Evolutionary conservation across 2,888 invertebrate species (phyloP), one percentile per base, ranked within the genome.

Genomic region (Chrysina gloriosa): DNA sequence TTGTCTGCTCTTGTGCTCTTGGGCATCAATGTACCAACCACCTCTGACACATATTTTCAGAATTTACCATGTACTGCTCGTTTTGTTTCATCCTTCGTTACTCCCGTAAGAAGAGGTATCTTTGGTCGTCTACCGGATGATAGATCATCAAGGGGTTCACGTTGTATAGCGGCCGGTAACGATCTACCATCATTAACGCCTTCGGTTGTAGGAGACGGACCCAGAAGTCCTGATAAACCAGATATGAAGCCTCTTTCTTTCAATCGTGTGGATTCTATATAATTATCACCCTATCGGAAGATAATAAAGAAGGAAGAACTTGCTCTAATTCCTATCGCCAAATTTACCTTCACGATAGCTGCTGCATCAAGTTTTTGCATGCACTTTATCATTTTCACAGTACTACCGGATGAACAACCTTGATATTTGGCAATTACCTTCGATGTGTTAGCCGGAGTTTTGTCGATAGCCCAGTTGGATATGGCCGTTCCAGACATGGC

Each of bases 401-500:
- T 85, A 6, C 87, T 86, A 31, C 81, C 77, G 0, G 83, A 83
- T 0, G 90, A 88, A 76, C 93, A 93, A 0, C 86, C 87, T 54
- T 91, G 89, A 39, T 85, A 84, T 19, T 84, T 81, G 0, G 92
- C 91, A 29, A 93, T 82, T 58, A 87, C 85, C 52, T 85, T 80
- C 0, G 90, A 88, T 4, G 90, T 89, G 69, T 86, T 83, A 1
- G 82, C 84, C 0, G 92, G 90, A 63, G 89, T 84, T 19, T 87
- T 82, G 74, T 92, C 90, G 0, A 90, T 84, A 0, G 92, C 89
- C 75, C 91, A 91, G 27, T 90, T 89, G 0, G 92, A 92, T 1
- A 93, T 80, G 0, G 92, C 88, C 0, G 91, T 87, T 0, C 93
- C 93, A 1, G 93, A 93, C 85, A 93, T 87, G 0, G 93, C 92